These are phyloP conservation scores for Vanessa cardui DNA, from an alignment of 2,888 invertebrate species.

Conservation along the genomic window DNA sequence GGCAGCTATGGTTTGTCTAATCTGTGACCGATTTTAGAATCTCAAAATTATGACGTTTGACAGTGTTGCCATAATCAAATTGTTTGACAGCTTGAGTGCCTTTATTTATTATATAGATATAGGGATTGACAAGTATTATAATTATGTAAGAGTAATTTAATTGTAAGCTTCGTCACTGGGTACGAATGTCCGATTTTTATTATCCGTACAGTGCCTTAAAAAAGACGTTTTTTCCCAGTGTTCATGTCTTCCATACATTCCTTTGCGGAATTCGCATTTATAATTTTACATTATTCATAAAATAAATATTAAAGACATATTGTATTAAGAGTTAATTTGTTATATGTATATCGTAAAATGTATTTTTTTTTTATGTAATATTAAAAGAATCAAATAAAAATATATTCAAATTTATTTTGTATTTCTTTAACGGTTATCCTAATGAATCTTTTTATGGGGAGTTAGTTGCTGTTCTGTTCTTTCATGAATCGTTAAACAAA, in stretches of 20 bases:
- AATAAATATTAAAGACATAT: too few species aligned
- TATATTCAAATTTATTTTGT: too few species aligned
- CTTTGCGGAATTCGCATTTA: not conserved
- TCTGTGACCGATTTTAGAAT: slow-evolving; percentile 12
- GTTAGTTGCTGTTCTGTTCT: too few species aligned
- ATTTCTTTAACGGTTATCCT: too few species aligned
- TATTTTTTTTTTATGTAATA: too few species aligned
- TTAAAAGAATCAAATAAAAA: too few species aligned
- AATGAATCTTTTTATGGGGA: too few species aligned
- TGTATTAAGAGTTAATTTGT: too few species aligned
- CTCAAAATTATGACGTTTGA: slow-evolving; percentile 3
- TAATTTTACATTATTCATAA: not conserved
- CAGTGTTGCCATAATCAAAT: not conserved
- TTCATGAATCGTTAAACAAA: too few species aligned
- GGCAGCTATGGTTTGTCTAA: not conserved
- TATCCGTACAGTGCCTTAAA: not conserved
- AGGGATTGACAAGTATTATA: slow-evolving; percentile 31
- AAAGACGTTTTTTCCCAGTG: not conserved
- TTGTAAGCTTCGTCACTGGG: slow-evolving; percentile 4
- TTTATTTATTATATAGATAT: slow-evolving; percentile 22
- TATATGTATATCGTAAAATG: too few species aligned
- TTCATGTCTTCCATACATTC: slow-evolving; percentile 9
- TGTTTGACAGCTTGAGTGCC: not conserved
- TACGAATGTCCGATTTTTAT: not conserved
- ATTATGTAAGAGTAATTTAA: slow-evolving; percentile 15